Evolutionary conservation across 2,797 vertebrate species (phyloP).

Genomic region (Molossus alvarezi): DNA sequence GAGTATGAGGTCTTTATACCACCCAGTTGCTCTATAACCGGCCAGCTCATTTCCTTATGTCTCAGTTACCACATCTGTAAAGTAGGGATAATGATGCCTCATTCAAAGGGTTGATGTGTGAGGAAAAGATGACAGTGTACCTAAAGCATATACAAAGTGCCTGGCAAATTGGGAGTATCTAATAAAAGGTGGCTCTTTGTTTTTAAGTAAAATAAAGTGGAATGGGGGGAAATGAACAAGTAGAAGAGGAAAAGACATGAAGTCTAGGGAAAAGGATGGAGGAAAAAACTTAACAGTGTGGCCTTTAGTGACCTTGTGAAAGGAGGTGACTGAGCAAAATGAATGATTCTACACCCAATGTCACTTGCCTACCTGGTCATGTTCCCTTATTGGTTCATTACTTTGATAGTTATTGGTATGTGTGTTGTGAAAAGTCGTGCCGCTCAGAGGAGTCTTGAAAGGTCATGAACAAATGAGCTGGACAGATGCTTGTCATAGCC

Average conservation of each 20-base stretch:
- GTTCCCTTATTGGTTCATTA: not conserved
- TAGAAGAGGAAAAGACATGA: not conserved
- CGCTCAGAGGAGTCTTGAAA: slow-evolving; percentile 12
- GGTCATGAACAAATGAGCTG: not conserved
- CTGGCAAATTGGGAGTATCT: not conserved
- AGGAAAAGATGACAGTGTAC: not conserved
- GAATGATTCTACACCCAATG: accelerated
- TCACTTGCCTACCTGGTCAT: not conserved
- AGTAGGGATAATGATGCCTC: not conserved
- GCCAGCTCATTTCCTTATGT: not conserved
- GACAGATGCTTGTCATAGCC: not conserved
- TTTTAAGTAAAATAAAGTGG: slow-evolving; percentile 28
- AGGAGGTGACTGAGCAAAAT: not conserved
- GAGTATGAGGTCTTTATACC: not conserved
- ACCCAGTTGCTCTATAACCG: not conserved
- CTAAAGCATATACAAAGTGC: not conserved
- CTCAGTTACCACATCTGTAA: not conserved
- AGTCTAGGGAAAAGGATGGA: not conserved
- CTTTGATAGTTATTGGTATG: slow-evolving; percentile 1
- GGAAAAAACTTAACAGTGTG: not conserved
- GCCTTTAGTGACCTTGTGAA: not conserved
- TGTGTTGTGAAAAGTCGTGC: not conserved
- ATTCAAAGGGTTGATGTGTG: not conserved
- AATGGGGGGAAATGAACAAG: not conserved
- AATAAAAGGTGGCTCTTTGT: not conserved